These are phyloP conservation scores for Griposia aprilina DNA, from an alignment of 2,888 invertebrate species.

Conservation along the genomic window DNA sequence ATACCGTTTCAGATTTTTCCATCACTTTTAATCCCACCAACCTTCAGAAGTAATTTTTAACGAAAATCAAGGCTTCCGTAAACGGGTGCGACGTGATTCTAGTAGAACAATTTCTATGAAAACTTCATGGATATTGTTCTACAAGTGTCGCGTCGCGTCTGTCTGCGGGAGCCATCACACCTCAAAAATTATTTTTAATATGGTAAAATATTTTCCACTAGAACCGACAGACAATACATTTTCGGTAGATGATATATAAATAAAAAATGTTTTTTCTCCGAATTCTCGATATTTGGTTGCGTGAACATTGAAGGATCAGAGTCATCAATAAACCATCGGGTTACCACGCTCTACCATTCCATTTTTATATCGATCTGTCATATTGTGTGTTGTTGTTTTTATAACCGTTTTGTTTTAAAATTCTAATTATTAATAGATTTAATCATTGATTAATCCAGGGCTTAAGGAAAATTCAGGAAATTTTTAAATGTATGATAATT, in stretches of 20 bases:
- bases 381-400: slow-evolving; percentile 20
- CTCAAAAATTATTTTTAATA: not conserved
- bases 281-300: slow-evolving; percentile 36
- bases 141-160: too few relatives aligned
- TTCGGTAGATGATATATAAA: not conserved
- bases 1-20: rapidly evolving
- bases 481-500: not conserved
- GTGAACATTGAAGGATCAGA: slow-evolving; percentile 62
- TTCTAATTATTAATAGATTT: not conserved
- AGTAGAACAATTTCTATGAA: not conserved
- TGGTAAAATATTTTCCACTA: not conserved
- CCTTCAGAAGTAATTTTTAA: not conserved
- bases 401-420: not conserved
- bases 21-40: not conserved
- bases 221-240: not conserved
- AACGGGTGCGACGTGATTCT: too few relatives aligned
- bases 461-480: not conserved
- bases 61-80: not conserved
- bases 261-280: not conserved
- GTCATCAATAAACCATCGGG: slow-evolving; percentile 72
- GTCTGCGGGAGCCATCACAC: too few relatives aligned
- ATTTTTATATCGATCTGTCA: slow-evolving; percentile 45
- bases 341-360: slow-evolving; percentile 56
- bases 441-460: too few relatives aligned
- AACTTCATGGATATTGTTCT: too few relatives aligned